Evolutionary conservation across 2,888 invertebrate species (phyloP), one percentile per base, ranked within the genome.

Genomic region (Listrodromus nycthemerus): DNA sequence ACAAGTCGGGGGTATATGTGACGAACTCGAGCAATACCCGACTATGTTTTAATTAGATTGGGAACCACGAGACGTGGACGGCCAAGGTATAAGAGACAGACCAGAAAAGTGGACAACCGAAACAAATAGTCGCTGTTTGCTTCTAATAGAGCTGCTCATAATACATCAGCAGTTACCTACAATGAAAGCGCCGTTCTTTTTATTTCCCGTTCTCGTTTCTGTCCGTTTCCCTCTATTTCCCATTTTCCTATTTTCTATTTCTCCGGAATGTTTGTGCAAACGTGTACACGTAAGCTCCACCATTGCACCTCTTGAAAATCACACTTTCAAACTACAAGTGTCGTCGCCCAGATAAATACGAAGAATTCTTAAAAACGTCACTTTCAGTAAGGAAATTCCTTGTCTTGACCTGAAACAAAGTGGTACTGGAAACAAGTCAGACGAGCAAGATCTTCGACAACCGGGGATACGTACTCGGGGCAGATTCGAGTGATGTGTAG

Each of bases 101-200:
- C 55, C 27, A 67, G 21, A 48, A 65, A n/a, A 52, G 33, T 76
- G 30, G 45, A 76, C 55, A 48, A 27, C 50, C 71, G 67, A 80
- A 81, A 85, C 79, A 76, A 82, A 86, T 79, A 70, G 86, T 84
- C 82, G 81, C 81, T 76, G 82, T 82, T 85, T 85, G 85, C 81
- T 85, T 75, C 86, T 87, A 88, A 88, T 85, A 69, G 79, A 82
- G 76, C 27, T 66, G 81, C 84, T 85, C 84, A 82, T 87, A 86
- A 86, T 86, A 87, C 85, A 85, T 80, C 78, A 84, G 80, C 77
- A 76, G 84, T 84, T 76, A 80, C 71, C 55, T 66, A 66, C 80
- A 71, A 83, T 50, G 66, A 58, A 58, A 55, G 24, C 61, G 19
- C 52, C n/a, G 76, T 67, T 66, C 50, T 83, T 67, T 78, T 69